Evolutionary conservation across 1,140 invertebrate species (phyloP).

Genomic region (Lucilia sericata): DNA sequence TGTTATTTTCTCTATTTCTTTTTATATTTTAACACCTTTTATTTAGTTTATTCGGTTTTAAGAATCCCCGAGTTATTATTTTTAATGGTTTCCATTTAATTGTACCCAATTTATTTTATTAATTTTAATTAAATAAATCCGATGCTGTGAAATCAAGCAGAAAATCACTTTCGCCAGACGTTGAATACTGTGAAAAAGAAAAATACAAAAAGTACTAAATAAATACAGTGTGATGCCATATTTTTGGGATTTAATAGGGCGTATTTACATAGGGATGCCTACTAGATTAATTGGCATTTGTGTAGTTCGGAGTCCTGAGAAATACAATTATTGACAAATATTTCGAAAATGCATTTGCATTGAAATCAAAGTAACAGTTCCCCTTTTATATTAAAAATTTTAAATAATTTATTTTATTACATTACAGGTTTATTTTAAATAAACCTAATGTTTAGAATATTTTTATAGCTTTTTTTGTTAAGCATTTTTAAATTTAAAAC

Average conservation of each 20-base stretch:
- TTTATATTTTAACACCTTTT: background rate
- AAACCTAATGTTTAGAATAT: no score
- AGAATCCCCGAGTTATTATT: background rate
- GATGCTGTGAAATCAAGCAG: constrained; percentile 28
- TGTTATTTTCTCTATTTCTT: background rate
- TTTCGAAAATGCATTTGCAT: no score
- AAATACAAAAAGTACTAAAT: background rate
- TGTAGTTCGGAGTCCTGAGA: background rate
- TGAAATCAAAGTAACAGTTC: no score
- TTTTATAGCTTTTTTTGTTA: no score
- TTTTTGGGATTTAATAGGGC: background rate
- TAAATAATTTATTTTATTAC: no score
- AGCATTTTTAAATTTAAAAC: no score
- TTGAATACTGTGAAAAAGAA: background rate
- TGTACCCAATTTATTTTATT: constrained; percentile 11
- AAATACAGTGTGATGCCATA: background rate
- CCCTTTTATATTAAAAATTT: no score
- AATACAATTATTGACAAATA: no score
- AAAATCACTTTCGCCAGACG: constrained; percentile 26
- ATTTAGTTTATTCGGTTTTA: background rate
- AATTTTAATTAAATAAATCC: constrained; percentile 24
- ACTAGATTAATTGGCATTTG: no score
- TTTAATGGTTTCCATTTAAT: background rate
- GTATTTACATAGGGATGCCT: background rate
- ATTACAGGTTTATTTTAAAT: no score